Percentiles rank a stretch among this genome's conserved stretches.
These are phyloP conservation scores for Arnoldichthys spilopterus DNA, from an alignment of 2,797 vertebrate genomes.

Conservation along the genomic window DNA sequence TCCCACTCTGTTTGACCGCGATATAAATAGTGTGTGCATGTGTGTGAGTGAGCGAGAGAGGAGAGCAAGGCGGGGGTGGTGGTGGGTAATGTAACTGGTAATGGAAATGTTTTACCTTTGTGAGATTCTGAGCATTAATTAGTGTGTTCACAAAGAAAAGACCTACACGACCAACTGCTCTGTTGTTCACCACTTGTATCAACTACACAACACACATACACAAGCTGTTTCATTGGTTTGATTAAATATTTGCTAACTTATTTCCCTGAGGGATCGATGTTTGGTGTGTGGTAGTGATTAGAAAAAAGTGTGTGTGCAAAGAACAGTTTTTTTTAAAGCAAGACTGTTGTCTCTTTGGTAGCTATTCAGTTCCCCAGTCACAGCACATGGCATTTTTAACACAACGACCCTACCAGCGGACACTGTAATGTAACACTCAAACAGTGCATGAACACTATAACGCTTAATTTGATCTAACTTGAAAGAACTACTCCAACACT, in stretches of 20 bases:
- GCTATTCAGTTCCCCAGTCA: not conserved
- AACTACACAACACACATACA: not conserved
- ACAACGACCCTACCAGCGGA: no score
- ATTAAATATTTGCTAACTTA: not conserved
- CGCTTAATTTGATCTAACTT: no score
- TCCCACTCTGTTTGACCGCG: slow-evolving; percentile 27
- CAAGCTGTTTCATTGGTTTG: not conserved
- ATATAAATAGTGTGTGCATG: slow-evolving; percentile 22
- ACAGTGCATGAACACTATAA: no score
- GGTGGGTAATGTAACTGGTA: slow-evolving; percentile 34
- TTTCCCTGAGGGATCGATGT: not conserved
- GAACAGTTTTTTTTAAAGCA: not conserved
- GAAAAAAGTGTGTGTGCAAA: not conserved
- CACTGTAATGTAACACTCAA: no score
- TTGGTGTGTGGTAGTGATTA: not conserved
- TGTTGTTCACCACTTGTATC: slow-evolving; percentile 1
- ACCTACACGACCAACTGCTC: not conserved
- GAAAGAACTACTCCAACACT: no score
- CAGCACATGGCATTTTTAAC: not conserved
- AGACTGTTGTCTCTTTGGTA: not conserved
- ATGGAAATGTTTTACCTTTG: slow-evolving; percentile 49
- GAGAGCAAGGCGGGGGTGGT: slow-evolving; percentile 1
- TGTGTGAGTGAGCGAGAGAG: not conserved
- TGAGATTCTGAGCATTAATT: slow-evolving; percentile 30
- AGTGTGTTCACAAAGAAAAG: not conserved